Evolutionary conservation across 2,113 vertebrate species (phyloP), one percentile per base, ranked within the genome.

Genomic region (Mobula hypostoma): DNA sequence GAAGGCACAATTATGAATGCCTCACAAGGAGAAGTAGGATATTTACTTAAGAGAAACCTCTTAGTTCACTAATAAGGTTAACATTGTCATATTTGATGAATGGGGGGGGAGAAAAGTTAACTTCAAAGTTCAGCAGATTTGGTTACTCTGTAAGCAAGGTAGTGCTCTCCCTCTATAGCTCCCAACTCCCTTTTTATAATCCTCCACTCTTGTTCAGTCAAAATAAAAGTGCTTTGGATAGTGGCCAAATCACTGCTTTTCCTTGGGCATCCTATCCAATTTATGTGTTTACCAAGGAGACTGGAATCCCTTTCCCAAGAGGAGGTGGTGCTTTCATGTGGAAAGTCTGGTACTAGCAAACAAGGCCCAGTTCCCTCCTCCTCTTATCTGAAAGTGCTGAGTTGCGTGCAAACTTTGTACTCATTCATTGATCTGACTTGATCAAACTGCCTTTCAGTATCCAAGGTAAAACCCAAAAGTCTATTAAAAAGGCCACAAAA

Each of bases 61-160:
- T 93, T 93, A 74, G 95, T 96, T 95, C 95, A 95, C 95, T 96
- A 96, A 97, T 97, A 97, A 97, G 95, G 96, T 96, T 95, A 96
- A 97, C 94, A 94, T 96, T 96, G 97, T 97, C 97, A 94, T 82
- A 96, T 96, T 87, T 97, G 98, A 97, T 97, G 97, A 96, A 97
- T 97, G 96, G 96, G 95, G 96, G 95, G 74, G 70, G 68, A 93
- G 70, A 93, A 74, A 93, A 48, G 36, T 93, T 93, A 74, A 93
- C 68, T 93, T 93, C 91, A 93, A 93, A 93, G 91, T 93, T 72
- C 70, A 96, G 96, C 96, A 96, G 96, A 97, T 97, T 97, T 97
- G 97, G 96, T 97, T 97, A 96, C 97, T 96, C 96, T 96, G 96
- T 95, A 97, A 97, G 96, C 96, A 96, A 96, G 97, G 95, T 48